Percentiles rank a stretch among this genome's conserved stretches.
phyloP scores from a whole-genome alignment of 2,113 vertebrate species.

The Bucco capensis region DNA sequence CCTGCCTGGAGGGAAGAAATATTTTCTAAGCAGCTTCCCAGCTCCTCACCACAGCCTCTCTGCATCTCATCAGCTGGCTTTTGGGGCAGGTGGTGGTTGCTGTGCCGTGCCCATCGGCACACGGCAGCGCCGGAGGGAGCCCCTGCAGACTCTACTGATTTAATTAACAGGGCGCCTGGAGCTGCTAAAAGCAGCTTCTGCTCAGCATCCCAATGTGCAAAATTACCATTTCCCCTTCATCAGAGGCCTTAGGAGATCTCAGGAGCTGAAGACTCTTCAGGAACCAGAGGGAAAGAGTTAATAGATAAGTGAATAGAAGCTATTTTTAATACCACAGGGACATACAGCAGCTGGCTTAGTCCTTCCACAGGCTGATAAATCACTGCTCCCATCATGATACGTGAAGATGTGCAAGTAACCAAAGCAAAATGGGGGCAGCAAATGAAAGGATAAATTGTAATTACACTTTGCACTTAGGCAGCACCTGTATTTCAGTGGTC shows the following conservation, averaged over 20 bases:
- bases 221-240: background rate
- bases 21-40: background rate
- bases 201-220: background rate
- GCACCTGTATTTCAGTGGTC: fast-evolving
- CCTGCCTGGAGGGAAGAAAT: background rate
- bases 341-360: background rate
- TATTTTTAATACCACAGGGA: background rate
- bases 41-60: background rate
- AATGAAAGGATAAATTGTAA: background rate
- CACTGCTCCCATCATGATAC: background rate
- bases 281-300: background rate
- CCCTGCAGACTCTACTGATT: background rate
- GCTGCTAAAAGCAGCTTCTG: background rate
- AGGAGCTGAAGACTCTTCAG: background rate
- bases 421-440: background rate
- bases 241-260: background rate
- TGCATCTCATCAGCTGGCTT: background rate
- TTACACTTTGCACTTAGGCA: background rate
- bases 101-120: background rate
- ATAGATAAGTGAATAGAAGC: background rate
- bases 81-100: background rate
- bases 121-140: background rate
- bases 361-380: background rate
- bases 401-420: background rate
- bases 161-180: background rate